Base-by-base conservation (phyloP, 23 tunicate species). In the Trididemnum nubilum region DNA sequence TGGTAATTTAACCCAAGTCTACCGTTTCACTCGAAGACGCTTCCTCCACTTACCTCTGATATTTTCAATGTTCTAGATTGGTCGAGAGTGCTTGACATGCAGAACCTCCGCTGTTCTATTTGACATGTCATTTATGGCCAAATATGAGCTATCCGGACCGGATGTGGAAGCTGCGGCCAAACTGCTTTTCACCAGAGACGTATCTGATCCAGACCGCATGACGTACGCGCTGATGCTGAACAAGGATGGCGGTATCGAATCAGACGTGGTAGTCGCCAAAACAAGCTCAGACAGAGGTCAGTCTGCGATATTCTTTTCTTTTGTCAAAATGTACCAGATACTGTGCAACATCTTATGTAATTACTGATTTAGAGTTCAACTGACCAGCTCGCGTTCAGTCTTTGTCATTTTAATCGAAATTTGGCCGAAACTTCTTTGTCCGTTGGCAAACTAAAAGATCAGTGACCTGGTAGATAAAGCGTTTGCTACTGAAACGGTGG, bases 221-320 rank as follows among this genome's bases (percentile, higher is more conserved):
- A 27, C 65, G 3, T 81, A 87, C 57, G 32, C 79, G 49, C 69
- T 87, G 54, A 77, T 87, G 82, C 58, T 87, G 72, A 87, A 87
- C 39, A 64, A 74, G 25, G 67, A 39, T 49, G 90, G 64, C 15
- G 90, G 90, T 67, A 79, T 86, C 24, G 90, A 86, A 71, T 27
- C 51, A 29, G 90, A 86, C 39, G 85, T 76, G 18, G 44, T 86
- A 1, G 85, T 76, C 22, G 71, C 85, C 33, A 70, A 39, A 26
- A 71, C 79, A 1, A 57, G 33, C 0, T 24, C 52, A 37, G 89
- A 83, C 39, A 83, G 89, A 74, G 59, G 1, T 0, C 19, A 19
- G 12, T 19, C 19, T 19, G 19, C 19, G 18, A 50, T 50, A 12
- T 19, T 50, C 57, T 50, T 12, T 19, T 50, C 19, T 12, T 50